Conservation (phyloP, 2,797 vertebrate genomes). For the Anguilla marmorata region DNA sequence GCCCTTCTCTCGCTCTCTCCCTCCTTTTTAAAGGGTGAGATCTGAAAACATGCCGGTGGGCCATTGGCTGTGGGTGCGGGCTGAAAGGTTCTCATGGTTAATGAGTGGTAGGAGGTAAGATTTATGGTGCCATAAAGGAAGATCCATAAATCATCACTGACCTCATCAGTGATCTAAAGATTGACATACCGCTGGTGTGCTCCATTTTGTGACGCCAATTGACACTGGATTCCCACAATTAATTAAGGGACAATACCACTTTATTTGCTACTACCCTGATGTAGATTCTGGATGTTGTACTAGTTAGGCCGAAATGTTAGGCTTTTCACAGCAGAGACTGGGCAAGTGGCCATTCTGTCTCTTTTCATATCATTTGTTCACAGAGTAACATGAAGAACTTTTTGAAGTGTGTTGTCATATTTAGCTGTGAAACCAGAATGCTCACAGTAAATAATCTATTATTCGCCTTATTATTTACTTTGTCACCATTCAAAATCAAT, state of each 20-base stretch:
- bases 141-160: constrained; percentile 67
- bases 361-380: neutral
- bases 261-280: neutral
- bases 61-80: constrained; percentile 47
- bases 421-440: neutral
- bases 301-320: neutral
- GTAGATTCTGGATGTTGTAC: neutral
- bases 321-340: neutral
- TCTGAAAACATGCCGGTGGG: constrained; percentile 11
- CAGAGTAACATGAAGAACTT: neutral
- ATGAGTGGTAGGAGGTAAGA: constrained; percentile 58
- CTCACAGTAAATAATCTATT: neutral
- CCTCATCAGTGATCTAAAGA: constrained; percentile 48
- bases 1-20: constrained; percentile 10
- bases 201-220: neutral
- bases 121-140: constrained; percentile 61
- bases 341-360: neutral
- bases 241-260: neutral
- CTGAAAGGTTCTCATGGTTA: constrained; percentile 64
- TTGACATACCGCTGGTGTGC: neutral
- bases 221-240: neutral
- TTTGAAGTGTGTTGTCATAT: neutral
- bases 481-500: neutral
- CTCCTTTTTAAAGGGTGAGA: constrained; percentile 63
- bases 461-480: neutral